phyloP scores from a whole-genome alignment of 2,797 vertebrate species.

The Cyprinella venusta region DNA sequence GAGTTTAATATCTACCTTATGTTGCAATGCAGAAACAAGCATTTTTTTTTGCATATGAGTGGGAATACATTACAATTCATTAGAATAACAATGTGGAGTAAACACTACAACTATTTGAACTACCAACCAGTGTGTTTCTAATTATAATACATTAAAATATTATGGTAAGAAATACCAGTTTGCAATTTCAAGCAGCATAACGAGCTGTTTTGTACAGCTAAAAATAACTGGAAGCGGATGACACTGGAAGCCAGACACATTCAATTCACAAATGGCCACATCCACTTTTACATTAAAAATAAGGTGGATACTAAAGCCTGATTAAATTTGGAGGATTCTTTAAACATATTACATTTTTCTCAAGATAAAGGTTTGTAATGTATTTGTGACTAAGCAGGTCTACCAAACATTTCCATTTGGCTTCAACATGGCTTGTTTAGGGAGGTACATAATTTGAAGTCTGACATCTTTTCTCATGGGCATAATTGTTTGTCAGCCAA shows the following conservation, averaged over 20 bases:
- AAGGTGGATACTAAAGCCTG: background rate
- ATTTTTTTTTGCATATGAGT: background rate
- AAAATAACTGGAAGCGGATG: too few species aligned
- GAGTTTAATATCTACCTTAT: background rate
- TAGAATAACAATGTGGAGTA: background rate
- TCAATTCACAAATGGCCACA: background rate
- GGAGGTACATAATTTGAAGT: background rate
- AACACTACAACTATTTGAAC: background rate
- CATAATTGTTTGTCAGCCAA: conserved; percentile 4
- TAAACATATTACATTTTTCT: background rate
- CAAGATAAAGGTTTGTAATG: background rate
- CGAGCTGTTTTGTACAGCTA: too few species aligned
- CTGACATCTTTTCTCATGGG: background rate
- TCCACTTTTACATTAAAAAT: too few species aligned
- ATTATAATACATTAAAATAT: too few species aligned
- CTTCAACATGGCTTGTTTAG: background rate
- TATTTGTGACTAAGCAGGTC: background rate
- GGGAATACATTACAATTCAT: background rate
- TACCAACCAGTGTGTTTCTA: background rate
- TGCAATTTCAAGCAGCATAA: too few species aligned
- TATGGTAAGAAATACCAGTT: too few species aligned
- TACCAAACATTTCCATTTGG: background rate
- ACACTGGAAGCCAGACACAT: background rate
- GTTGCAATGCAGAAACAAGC: background rate
- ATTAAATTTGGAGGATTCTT: background rate